A percentile compares a stretch with the other conserved stretches of the same genome.
phyloP scores from a whole-genome alignment of 2,888 invertebrate species.

The Phalera bucephala region DNA sequence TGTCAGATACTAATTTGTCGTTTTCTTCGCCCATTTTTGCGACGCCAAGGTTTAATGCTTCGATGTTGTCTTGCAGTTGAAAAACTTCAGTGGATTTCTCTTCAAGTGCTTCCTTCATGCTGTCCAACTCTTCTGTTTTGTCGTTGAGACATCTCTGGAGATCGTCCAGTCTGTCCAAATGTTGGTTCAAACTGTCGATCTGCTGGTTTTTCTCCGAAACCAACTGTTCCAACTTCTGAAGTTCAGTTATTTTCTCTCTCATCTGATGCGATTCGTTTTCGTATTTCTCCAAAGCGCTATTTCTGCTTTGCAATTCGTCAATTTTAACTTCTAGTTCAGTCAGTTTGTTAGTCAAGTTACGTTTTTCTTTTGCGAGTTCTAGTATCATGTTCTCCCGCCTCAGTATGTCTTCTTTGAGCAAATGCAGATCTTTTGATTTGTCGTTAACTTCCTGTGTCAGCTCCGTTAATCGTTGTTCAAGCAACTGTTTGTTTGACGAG shows the following conservation, averaged over 20 bases:
- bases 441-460: constrained; percentile 80
- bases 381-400: constrained; percentile 83
- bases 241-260: constrained; percentile 70
- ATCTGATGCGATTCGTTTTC: constrained; percentile 73
- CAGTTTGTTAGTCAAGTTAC: constrained; percentile 71
- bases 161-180: constrained; percentile 72
- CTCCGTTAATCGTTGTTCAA: constrained; percentile 82
- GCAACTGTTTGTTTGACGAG: constrained; percentile 74
- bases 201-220: constrained; percentile 82
- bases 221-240: constrained; percentile 77
- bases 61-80: constrained; percentile 63
- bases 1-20: constrained; percentile 53
- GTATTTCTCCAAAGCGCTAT: constrained; percentile 56
- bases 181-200: constrained; percentile 77
- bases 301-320: constrained; percentile 72
- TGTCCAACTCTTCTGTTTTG: constrained; percentile 73
- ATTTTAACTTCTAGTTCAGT: constrained; percentile 78
- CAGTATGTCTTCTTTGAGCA: constrained; percentile 81
- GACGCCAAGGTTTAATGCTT: constrained; percentile 60
- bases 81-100: constrained; percentile 69
- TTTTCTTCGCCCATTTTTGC: constrained; percentile 69
- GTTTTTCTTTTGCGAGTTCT: constrained; percentile 82
- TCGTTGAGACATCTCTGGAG: constrained; percentile 76
- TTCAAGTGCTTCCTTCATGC: constrained; percentile 72
- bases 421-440: constrained; percentile 76